A percentile compares a stretch with the other conserved stretches of the same genome.
Evolutionary conservation across 2,113 vertebrate species (phyloP).

Genomic region (Chinchilla lanigera): DNA sequence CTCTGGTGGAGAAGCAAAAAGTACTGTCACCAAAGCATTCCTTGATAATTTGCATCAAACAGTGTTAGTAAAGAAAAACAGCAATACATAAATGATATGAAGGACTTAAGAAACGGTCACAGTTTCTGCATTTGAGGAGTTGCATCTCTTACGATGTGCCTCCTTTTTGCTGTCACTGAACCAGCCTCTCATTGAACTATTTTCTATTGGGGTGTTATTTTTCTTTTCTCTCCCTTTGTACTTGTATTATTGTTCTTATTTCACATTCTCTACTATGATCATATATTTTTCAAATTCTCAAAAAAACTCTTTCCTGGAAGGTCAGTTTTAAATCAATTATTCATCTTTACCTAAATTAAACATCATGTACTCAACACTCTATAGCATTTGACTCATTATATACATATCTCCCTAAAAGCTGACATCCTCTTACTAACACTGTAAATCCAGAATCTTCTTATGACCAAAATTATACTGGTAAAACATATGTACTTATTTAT

Average conservation of each 20-base stretch:
- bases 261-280: background rate
- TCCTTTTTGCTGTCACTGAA: background rate
- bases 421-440: background rate
- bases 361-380: background rate
- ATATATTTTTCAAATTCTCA: background rate
- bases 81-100: background rate
- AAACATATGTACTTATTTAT: background rate
- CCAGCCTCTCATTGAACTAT: background rate
- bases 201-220: background rate
- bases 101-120: background rate
- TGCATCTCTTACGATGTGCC: background rate
- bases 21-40: background rate
- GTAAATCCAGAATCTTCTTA: background rate
- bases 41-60: background rate
- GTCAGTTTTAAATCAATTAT: background rate
- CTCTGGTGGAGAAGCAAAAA: background rate
- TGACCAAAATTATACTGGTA: background rate
- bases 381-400: background rate
- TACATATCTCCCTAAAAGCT: background rate
- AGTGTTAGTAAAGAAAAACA: background rate
- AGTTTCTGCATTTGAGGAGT: background rate
- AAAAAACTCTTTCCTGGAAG: background rate
- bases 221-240: background rate
- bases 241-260: background rate
- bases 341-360: background rate